Evolutionary conservation across 2,888 invertebrate species (phyloP).

Genomic region (Archips crataeganus): DNA sequence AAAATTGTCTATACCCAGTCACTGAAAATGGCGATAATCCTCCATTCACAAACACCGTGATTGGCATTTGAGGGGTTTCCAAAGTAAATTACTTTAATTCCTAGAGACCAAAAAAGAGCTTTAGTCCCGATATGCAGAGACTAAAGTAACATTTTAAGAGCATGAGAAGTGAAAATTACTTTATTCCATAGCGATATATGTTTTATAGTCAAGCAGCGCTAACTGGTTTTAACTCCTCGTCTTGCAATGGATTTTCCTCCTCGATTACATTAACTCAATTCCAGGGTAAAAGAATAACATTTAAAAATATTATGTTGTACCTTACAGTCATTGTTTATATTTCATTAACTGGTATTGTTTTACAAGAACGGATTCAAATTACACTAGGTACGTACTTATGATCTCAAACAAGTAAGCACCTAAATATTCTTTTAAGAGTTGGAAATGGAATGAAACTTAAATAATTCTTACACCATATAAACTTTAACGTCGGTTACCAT

Average conservation of each 20-base stretch:
- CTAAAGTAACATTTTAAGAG: too few species aligned
- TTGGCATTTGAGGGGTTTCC: too few species aligned
- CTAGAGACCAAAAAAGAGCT: too few species aligned
- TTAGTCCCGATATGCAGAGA: too few species aligned
- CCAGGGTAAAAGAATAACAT: not conserved
- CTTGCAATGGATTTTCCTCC: not conserved
- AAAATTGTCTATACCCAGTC: too few species aligned
- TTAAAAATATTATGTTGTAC: conserved; percentile 49
- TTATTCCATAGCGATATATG: too few species aligned
- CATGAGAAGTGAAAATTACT: too few species aligned
- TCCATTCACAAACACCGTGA: too few species aligned
- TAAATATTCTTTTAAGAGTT: not conserved
- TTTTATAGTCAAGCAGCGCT: not conserved
- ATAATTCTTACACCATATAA: not conserved
- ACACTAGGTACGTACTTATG: conserved; percentile 55
- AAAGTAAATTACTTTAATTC: too few species aligned
- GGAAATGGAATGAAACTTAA: not conserved
- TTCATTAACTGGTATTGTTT: conserved; percentile 69
- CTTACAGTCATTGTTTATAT: conserved; percentile 63
- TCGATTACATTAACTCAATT: not conserved
- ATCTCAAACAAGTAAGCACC: not conserved
- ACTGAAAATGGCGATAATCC: too few species aligned
- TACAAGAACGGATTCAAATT: conserved; percentile 55
- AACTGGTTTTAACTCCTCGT: not conserved
- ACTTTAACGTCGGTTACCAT: not conserved